Conservation (phyloP, 1,140 invertebrate species). For the Pentalonia nigronervosa region DNA sequence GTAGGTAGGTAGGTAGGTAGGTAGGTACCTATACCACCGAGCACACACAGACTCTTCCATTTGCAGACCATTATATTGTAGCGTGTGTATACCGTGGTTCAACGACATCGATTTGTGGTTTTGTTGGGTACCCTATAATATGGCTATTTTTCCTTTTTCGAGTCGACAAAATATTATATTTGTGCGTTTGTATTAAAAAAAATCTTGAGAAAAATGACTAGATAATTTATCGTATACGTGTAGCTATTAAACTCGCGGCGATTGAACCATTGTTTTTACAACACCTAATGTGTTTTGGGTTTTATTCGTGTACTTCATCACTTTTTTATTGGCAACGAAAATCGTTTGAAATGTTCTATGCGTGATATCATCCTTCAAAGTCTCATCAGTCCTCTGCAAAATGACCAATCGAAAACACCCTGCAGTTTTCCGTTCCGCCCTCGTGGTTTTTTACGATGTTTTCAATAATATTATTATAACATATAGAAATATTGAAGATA, state of each 20-base stretch:
- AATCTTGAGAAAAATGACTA: not conserved
- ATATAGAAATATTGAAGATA: not conserved
- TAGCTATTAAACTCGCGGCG: not conserved
- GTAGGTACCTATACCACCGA: not conserved
- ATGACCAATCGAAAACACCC: not conserved
- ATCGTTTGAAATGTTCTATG: not conserved
- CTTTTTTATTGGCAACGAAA: not conserved
- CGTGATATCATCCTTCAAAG: not conserved
- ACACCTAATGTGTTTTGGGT: not conserved
- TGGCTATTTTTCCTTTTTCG: not conserved
- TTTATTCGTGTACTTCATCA: not conserved
- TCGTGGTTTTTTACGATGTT: not conserved
- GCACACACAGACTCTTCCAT: not conserved
- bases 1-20: no score
- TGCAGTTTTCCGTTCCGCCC: not conserved
- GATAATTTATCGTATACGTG: not conserved
- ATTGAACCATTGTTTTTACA: not conserved
- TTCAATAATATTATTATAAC: not conserved
- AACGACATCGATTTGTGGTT: slow-evolving; percentile 15
- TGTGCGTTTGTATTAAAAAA: not conserved
- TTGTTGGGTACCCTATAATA: not conserved
- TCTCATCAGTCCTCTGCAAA: not conserved
- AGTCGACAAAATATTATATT: not conserved
- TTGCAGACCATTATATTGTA: not conserved
- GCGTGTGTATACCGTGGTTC: not conserved